Evolutionary conservation across 1,140 invertebrate species (phyloP).

Genomic region (Achroia grisella): DNA sequence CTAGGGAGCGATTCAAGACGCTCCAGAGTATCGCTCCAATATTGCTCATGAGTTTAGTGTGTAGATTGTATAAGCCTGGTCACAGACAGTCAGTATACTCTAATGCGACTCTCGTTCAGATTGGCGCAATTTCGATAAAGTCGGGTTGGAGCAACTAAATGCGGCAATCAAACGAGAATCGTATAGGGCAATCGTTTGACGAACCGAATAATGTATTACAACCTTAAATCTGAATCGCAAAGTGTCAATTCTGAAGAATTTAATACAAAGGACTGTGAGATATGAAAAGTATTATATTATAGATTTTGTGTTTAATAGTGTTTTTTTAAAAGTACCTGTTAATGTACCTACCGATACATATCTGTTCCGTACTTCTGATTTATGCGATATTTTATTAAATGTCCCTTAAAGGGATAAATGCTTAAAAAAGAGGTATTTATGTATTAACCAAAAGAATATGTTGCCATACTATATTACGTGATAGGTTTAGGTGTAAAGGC

Average conservation of each 20-base stretch:
- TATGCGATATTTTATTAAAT: conserved; percentile 7
- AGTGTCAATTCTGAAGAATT: conserved; percentile 15
- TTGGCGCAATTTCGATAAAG: too few relatives aligned
- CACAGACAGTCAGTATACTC: too few relatives aligned
- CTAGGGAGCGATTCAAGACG: too few relatives aligned
- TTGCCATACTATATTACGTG: conserved; percentile 63
- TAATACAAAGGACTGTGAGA: too few relatives aligned
- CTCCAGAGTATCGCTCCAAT: too few relatives aligned
- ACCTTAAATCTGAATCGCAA: neutral
- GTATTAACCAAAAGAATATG: conserved; percentile 60
- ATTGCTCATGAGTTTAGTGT: too few relatives aligned
- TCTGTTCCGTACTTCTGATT: conserved; percentile 24
- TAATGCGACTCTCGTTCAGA: too few relatives aligned
- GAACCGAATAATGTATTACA: too few relatives aligned
- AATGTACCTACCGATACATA: conserved; percentile 42
- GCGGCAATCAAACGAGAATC: too few relatives aligned
- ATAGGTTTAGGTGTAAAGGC: conserved; percentile 29
- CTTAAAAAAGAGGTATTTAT: conserved; percentile 26
- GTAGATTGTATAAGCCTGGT: too few relatives aligned
- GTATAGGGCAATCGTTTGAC: too few relatives aligned
- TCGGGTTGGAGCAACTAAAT: too few relatives aligned
- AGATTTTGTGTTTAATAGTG: conserved; percentile 27
- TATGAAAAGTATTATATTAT: conserved; percentile 46
- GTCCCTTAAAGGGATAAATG: conserved; percentile 2
- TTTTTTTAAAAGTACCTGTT: conserved; percentile 35